Percentiles rank a stretch among this genome's conserved stretches.
phyloP scores from a whole-genome alignment of 2,888 invertebrate genomes.

The Acleris cristana region DNA sequence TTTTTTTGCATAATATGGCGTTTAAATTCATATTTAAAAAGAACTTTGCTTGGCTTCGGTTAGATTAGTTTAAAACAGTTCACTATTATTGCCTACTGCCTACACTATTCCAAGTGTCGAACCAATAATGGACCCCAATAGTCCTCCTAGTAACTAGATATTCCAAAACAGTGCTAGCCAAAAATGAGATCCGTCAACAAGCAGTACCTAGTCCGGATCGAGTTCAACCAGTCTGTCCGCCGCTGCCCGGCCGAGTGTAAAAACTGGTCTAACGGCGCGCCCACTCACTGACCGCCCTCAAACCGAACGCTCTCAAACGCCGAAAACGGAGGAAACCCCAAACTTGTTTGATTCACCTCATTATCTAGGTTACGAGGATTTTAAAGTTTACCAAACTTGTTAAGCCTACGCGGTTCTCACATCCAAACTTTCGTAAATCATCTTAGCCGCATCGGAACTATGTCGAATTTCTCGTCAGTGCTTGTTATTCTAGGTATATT shows the following conservation, averaged over 20 bases:
- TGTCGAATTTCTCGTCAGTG: not conserved
- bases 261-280: conserved; percentile 36
- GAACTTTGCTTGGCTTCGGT: too few species aligned
- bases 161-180: not conserved
- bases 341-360: conserved; percentile 6
- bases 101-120: too few species aligned
- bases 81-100: too few species aligned
- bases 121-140: too few species aligned
- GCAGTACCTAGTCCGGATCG: conserved; percentile 21
- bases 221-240: conserved; percentile 25
- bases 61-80: too few species aligned
- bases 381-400: conserved; percentile 2
- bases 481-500: too few species aligned
- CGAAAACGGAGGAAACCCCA: conserved; percentile 8
- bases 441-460: not conserved
- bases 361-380: conserved; percentile 4
- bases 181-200: conserved; percentile 23
- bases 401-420: conserved; percentile 5
- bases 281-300: conserved; percentile 37
- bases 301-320: conserved; percentile 10
- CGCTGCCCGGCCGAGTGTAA: conserved; percentile 17
- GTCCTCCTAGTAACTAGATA: too few species aligned
- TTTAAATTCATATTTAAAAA: too few species aligned
- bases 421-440: conserved; percentile 3
- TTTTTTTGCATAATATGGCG: too few species aligned